Evolutionary conservation across 2,797 vertebrate genomes (phyloP).

Genomic region (Decapterus maruadsi): DNA sequence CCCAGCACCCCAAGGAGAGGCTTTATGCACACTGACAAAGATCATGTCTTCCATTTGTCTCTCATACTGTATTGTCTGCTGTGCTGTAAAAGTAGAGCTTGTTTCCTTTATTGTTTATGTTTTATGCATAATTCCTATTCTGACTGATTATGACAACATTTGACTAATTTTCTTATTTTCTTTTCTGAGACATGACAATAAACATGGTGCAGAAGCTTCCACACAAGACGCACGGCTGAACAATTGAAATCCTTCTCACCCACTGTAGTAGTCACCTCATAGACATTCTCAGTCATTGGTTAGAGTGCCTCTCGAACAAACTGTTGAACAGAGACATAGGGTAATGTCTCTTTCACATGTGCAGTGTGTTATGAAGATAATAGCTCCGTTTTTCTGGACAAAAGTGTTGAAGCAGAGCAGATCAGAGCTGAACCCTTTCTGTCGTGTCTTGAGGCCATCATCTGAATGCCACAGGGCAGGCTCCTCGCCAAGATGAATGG

Average conservation of each 20-base stretch:
- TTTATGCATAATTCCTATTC: neutral
- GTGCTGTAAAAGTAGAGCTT: neutral
- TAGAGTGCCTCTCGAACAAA: too few relatives aligned
- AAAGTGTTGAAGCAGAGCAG: constrained; percentile 8
- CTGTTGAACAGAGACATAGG: too few relatives aligned
- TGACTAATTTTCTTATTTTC: too few relatives aligned
- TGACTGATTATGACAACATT: neutral
- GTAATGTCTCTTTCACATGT: neutral
- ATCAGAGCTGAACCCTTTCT: neutral
- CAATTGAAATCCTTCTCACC: neutral
- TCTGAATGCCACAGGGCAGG: neutral
- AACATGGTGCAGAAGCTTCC: neutral
- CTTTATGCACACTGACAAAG: neutral
- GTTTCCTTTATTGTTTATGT: neutral
- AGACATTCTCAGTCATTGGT: neutral
- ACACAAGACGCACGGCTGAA: neutral
- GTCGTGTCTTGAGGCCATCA: constrained; percentile 10
- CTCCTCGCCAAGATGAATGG: neutral
- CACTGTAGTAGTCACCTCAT: neutral
- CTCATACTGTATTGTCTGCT: too few relatives aligned
- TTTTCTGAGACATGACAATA: neutral
- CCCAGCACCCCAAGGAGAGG: too few relatives aligned
- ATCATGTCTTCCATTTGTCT: neutral
- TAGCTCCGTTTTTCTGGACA: neutral
- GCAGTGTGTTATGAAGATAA: neutral